phyloP scores from a whole-genome alignment of 2,113 vertebrate species.

The Coryphaenoides rupestris region DNA sequence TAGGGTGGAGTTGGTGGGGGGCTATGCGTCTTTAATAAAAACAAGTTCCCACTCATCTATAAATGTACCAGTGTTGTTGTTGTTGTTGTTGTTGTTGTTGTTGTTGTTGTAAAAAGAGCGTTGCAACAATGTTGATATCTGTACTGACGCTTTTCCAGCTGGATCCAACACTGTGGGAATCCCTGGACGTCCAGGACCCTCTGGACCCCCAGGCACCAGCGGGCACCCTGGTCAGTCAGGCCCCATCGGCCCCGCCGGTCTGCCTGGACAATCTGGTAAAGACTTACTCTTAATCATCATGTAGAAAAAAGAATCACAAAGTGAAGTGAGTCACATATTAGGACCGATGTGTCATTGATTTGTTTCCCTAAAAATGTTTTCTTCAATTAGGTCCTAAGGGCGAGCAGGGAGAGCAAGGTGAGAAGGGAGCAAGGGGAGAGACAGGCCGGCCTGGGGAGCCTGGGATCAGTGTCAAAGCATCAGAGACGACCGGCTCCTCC shows the following conservation, averaged over 20 bases:
- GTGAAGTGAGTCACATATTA: too few relatives aligned
- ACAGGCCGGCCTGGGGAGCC: constrained; percentile 62
- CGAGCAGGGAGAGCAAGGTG: constrained; percentile 54
- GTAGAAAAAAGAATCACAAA: neutral
- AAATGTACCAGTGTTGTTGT: too few relatives aligned
- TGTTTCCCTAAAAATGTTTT: neutral
- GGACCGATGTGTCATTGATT: too few relatives aligned
- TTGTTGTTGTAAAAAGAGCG: too few relatives aligned
- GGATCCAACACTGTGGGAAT: constrained; percentile 75
- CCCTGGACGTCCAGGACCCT: constrained; percentile 85
- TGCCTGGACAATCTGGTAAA: constrained; percentile 86
- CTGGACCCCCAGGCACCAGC: constrained; percentile 80
- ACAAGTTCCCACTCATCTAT: too few relatives aligned
- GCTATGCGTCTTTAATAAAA: too few relatives aligned
- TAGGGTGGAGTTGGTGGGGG: too few relatives aligned
- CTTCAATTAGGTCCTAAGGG: constrained; percentile 65
- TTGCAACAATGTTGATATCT: neutral
- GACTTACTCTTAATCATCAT: neutral
- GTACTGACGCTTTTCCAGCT: constrained; percentile 57
- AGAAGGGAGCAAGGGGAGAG: constrained; percentile 41
- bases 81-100: too few relatives aligned
- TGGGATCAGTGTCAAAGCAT: constrained; percentile 47
- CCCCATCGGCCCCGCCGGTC: constrained; percentile 86
- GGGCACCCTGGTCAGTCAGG: constrained; percentile 88
- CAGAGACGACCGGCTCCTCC: constrained; percentile 45